These are phyloP conservation scores for Drosophila sucinea DNA, from an alignment of 1,140 invertebrate genomes.

Conservation along the genomic window DNA sequence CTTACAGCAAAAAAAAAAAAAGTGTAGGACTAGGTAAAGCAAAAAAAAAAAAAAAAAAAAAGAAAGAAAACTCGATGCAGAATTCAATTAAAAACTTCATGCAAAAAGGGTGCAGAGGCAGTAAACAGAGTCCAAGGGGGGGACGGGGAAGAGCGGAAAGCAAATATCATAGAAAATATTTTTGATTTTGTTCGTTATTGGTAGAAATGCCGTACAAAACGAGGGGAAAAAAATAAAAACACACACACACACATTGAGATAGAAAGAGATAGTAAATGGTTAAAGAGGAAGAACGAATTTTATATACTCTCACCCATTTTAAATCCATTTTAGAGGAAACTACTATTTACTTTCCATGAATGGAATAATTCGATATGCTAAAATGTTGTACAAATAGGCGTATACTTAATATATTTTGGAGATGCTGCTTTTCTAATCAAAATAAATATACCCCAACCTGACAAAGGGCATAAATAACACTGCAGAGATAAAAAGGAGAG, in stretches of 20 bases:
- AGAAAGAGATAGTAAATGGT: not conserved
- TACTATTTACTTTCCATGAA: too few species aligned
- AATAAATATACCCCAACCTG: not conserved
- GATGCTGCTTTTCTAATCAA: too few species aligned
- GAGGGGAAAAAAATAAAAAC: not conserved
- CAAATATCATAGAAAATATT: conserved; percentile 56
- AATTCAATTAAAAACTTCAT: conserved; percentile 68
- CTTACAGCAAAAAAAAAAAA: conserved; percentile 36
- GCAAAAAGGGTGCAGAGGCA: not conserved
- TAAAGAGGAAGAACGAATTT: too few species aligned
- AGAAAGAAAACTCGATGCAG: conserved; percentile 35
- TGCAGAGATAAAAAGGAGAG: not conserved
- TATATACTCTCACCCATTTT: too few species aligned
- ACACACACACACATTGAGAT: not conserved
- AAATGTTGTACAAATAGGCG: too few species aligned
- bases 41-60: conserved; percentile 26
- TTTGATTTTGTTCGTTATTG: conserved; percentile 50
- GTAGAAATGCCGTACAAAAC: conserved; percentile 40
- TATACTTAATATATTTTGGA: too few species aligned
- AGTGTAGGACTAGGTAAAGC: conserved; percentile 17
- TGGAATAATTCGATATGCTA: too few species aligned
- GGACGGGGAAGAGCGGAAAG: not conserved
- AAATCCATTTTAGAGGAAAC: too few species aligned
- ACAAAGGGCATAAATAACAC: not conserved
- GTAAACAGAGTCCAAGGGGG: not conserved